phyloP scores from a whole-genome alignment of 1,140 invertebrate species.

The Batillaria attramentaria region DNA sequence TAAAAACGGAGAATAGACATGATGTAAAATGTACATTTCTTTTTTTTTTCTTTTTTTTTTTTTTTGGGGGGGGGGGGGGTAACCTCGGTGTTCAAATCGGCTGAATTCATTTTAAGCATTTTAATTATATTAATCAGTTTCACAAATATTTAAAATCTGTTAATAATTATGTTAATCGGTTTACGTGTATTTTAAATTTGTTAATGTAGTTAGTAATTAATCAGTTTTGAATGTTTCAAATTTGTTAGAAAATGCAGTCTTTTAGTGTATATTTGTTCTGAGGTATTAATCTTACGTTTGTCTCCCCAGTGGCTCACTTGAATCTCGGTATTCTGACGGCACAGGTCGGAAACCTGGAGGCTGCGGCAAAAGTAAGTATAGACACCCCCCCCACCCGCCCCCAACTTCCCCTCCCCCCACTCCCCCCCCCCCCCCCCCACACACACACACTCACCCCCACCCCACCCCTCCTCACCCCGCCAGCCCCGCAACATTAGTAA shows the following conservation, averaged over 20 bases:
- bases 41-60: too few species aligned
- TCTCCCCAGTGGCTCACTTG: conserved; percentile 91
- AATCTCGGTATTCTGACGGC: conserved; percentile 92
- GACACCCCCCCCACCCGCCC: too few species aligned
- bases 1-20: not conserved
- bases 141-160: too few species aligned
- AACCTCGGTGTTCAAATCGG: conserved; percentile 81
- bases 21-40: not conserved
- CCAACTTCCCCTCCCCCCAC: too few species aligned
- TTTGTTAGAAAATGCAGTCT: not conserved
- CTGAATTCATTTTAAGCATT: conserved; percentile 94
- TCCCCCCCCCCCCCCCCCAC: too few species aligned
- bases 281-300: conserved; percentile 32
- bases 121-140: too few species aligned
- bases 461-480: too few species aligned
- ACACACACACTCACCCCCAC: too few species aligned
- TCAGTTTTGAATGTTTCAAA: not conserved
- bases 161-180: not conserved
- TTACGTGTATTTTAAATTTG: not conserved
- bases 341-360: conserved; percentile 84
- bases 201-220: too few species aligned
- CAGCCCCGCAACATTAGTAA: too few species aligned
- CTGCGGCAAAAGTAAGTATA: conserved; percentile 81
- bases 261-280: not conserved
- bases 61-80: not conserved